These are phyloP conservation scores for Frankliniella intonsa DNA, from an alignment of 2,888 invertebrate species.

Conservation along the genomic window DNA sequence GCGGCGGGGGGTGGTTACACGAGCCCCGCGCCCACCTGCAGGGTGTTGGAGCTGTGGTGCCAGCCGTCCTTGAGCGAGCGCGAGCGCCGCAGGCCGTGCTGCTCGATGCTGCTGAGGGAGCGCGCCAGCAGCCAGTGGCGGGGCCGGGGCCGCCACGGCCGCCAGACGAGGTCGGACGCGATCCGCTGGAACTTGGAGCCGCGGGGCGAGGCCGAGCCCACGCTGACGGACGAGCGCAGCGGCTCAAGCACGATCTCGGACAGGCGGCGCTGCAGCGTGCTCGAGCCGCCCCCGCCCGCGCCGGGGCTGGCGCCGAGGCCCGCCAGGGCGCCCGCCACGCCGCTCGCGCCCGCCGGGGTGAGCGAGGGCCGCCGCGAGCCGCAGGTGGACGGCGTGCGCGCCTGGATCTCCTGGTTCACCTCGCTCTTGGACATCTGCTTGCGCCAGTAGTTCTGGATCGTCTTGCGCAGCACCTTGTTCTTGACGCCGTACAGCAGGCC, in stretches of 20 bases:
- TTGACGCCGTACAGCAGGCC: slow-evolving; percentile 73
- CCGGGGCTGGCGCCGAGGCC: slow-evolving; percentile 36
- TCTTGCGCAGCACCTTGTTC: slow-evolving; percentile 63
- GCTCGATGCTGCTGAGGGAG: slow-evolving; percentile 33
- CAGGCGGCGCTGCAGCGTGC: slow-evolving; percentile 43
- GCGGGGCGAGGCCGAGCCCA: slow-evolving; percentile 33
- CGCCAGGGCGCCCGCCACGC: slow-evolving; percentile 44
- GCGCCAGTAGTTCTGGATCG: slow-evolving; percentile 71
- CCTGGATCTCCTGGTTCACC: slow-evolving; percentile 70
- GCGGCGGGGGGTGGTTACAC: too few relatives aligned
- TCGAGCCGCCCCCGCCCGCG: slow-evolving; percentile 43
- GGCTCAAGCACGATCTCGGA: slow-evolving; percentile 40
- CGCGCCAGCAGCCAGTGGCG: slow-evolving; percentile 32
- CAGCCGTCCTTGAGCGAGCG: slow-evolving; percentile 29
- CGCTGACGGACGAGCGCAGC: slow-evolving; percentile 32
- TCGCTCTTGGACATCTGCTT: slow-evolving; percentile 74
- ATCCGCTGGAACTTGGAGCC: slow-evolving; percentile 49
- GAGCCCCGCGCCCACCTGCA: slow-evolving; percentile 34
- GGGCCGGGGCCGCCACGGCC: not conserved
- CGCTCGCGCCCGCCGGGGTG: slow-evolving; percentile 54
- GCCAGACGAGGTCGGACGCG: slow-evolving; percentile 44
- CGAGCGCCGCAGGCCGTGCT: slow-evolving; percentile 28
- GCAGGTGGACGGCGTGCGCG: slow-evolving; percentile 71
- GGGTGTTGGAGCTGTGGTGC: slow-evolving; percentile 36
- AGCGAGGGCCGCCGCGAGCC: slow-evolving; percentile 69